Base-by-base conservation (phyloP, 2,888 invertebrate genomes). In the Tiliacea citrago region DNA sequence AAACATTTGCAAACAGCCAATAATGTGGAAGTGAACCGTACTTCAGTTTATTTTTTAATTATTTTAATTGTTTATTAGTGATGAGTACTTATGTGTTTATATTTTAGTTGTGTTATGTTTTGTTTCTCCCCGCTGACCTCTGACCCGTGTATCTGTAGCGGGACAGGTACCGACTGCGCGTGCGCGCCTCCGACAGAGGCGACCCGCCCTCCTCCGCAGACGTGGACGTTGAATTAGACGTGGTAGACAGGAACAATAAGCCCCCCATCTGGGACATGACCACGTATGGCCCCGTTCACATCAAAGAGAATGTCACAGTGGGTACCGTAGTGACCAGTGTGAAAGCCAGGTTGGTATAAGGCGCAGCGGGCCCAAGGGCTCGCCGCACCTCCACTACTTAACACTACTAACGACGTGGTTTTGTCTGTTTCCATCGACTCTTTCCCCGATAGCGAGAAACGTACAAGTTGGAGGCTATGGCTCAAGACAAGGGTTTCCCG, bases 301-400 rank as follows among this genome's bases (percentile, higher is more conserved):
- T 99, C 98, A 98, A 98, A 98, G 99, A 99, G 98, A 99, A 99
- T 98, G 98, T 99, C 98, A 99, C 99, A 98, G 98, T 99, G 98
- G 99, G 99, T 98, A 99, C 99, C 97, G 98, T 98, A 98, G 99
- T 99, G 98, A 99, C 99, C 97, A 98, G 98, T 97, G 98, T 99
- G 97, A 99, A 99, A 98, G 99, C 99, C 97, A 99, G 99, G 99
- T 98, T 98, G 98, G 98, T 98, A 98, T 98, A 96, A 94, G 95
- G 95, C 94, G 95, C 94, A 94, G 96, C 95, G 95, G 95, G 95
- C 94, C 93, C 86, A 82, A 89, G 94, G 96, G 95, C 95, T 95
- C 93, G 96, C 94, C 94, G 94, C 95, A 88, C 94, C 95, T 95
- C 93, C 92, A 91, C 93, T 95, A 93, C 96, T 94, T 97, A 97